Evolutionary conservation across 2,113 vertebrate genomes (phyloP), one percentile per base, ranked within the genome.

Genomic region (Megalops atlanticus): DNA sequence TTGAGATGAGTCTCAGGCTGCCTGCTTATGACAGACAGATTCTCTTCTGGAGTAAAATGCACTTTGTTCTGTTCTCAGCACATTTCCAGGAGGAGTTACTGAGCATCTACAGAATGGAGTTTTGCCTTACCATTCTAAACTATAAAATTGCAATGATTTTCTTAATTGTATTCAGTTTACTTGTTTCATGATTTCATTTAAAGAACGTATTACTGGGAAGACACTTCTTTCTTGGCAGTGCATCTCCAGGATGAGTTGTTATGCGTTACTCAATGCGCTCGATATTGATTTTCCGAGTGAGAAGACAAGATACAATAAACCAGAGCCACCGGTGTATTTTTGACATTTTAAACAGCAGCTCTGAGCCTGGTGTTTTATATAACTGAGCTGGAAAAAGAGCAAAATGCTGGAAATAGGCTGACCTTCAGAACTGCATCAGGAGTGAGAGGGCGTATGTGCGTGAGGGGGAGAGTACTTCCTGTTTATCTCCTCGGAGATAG

Each of bases 391-490:
- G 81, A 27, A 85, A 70, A 73, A 80, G 75, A 71, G 72, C n/a
- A 39, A 74, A 75, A 14, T 81, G 69, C 80, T 77, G 16, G 2
- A 35, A 52, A 70, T 81, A 54, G 77, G 68, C 45, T 75, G 86
- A 87, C 88, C 87, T 88, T 81, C 52, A 64, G 18, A 43, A 38
- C 41, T 31, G 40, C 39, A 40, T 16, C 24, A 3, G 52, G 40
- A 40, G 74, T n/a, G 31, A 7, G 21, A 4, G 31, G 36, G 76
- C 64, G 36, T 77, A 45, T 21, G 10, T 64, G 40, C 76, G 81
- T 77, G 81, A 74, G 86, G 87, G 83, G 81, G 87, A 83, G 69
- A n/a, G n/a, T n/a, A n/a, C n/a, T 82, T 58, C 0, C 27, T 15
- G 74, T 8, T 45, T 16, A 33, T 79, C 14, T 31, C 54, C 39